Evolutionary conservation across 2,888 invertebrate species (phyloP).

Genomic region (Operophtera brumata): DNA sequence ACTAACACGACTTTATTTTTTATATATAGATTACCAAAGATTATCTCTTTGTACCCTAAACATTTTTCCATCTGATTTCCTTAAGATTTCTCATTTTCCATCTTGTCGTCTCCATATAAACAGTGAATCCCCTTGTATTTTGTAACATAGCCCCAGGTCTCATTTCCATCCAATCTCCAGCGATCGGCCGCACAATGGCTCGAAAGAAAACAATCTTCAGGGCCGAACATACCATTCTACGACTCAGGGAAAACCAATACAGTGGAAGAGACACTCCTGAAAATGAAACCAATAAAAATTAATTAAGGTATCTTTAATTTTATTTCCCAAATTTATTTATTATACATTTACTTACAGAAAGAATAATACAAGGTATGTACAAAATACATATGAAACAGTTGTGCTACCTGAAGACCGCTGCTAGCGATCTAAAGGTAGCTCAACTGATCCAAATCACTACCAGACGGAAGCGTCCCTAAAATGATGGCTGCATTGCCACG

Average conservation of each 20-base stretch:
- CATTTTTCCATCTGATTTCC: conserved; percentile 10
- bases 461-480: too few species aligned
- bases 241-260: conserved; percentile 2
- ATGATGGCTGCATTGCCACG: too few species aligned
- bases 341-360: too few species aligned
- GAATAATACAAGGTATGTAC: too few species aligned
- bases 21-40: too few species aligned
- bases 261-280: not conserved
- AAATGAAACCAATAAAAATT: not conserved
- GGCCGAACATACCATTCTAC: conserved; percentile 45
- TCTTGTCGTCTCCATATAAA: conserved; percentile 14
- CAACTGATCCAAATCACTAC: too few species aligned
- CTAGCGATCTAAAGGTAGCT: too few species aligned
- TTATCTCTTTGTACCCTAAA: not conserved
- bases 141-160: conserved; percentile 42
- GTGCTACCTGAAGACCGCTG: too few species aligned
- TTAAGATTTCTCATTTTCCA: not conserved
- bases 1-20: too few species aligned
- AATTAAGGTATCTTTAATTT: too few species aligned
- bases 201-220: conserved; percentile 66
- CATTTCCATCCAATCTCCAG: conserved; percentile 56
- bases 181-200: conserved; percentile 59
- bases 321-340: too few species aligned
- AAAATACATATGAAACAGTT: too few species aligned
- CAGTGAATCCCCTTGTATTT: conserved; percentile 22